Conservation (phyloP, 2,888 invertebrate species). For the Noctua comes region DNA sequence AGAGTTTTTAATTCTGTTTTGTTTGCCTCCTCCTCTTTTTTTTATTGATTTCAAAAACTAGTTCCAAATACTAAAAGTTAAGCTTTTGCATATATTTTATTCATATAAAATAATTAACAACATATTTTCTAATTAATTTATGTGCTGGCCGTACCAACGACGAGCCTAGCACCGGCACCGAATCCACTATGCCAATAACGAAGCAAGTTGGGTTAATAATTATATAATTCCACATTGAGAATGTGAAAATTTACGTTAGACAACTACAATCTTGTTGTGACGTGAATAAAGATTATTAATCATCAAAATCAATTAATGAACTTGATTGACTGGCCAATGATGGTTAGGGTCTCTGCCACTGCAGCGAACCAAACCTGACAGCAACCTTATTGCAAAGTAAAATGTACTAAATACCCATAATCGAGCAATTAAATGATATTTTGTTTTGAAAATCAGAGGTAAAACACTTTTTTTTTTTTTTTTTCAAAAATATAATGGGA, state of each 20-base stretch:
- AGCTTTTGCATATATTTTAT: neutral
- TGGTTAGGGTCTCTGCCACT: neutral
- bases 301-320: neutral
- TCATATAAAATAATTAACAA: too few relatives aligned
- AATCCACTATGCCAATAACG: neutral
- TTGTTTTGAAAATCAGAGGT: too few relatives aligned
- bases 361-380: neutral
- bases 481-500: too few relatives aligned
- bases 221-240: neutral
- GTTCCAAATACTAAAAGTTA: neutral
- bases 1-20: conserved; percentile 10
- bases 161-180: neutral
- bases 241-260: neutral
- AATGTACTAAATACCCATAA: neutral
- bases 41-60: neutral
- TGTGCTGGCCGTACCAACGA: neutral
- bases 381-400: neutral
- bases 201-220: neutral
- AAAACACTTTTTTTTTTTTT: too few relatives aligned
- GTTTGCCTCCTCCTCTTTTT: conserved; percentile 4
- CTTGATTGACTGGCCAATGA: neutral
- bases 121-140: too few relatives aligned
- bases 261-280: neutral
- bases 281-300: neutral
- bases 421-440: too few relatives aligned